Percentiles rank a stretch among this genome's conserved stretches.
Conservation (phyloP, 2,797 vertebrate genomes). For the Sus cebifrons region DNA sequence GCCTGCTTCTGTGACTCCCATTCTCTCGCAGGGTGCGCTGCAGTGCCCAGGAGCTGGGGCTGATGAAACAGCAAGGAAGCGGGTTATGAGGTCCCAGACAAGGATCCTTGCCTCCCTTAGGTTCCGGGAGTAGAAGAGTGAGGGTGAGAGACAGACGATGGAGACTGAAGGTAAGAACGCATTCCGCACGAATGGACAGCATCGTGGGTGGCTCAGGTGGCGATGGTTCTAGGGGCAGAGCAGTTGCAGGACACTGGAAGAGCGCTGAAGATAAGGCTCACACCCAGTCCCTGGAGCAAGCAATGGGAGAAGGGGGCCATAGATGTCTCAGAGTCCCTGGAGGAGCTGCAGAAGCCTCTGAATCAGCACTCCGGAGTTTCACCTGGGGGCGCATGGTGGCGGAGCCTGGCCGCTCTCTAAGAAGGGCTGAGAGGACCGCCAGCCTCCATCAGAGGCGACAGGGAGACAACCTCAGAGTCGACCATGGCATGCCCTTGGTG, state of each 20-base stretch:
- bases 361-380: constrained; percentile 84
- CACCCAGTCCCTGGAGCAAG: constrained; percentile 86
- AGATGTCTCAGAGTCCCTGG: constrained; percentile 83
- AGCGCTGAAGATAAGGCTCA: constrained; percentile 85
- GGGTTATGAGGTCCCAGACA: no score
- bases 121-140: background rate
- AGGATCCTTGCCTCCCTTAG: background rate
- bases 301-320: constrained; percentile 76
- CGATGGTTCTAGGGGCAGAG: constrained; percentile 88
- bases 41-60: no score
- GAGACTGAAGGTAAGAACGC: background rate
- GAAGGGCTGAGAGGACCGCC: constrained; percentile 84
- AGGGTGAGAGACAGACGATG: background rate
- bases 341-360: constrained; percentile 85
- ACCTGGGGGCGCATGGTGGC: constrained; percentile 86
- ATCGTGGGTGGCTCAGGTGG: constrained; percentile 86
- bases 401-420: constrained; percentile 76
- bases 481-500: constrained; percentile 82
- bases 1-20: background rate
- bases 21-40: background rate
- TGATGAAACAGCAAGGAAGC: rapidly evolving
- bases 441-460: constrained; percentile 82
- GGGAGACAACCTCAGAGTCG: constrained; percentile 81
- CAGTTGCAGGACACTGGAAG: constrained; percentile 87
- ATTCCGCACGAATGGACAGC: constrained; percentile 62